Evolutionary conservation across 2,113 vertebrate genomes (phyloP).

Genomic region (Scartelaos histophorus): DNA sequence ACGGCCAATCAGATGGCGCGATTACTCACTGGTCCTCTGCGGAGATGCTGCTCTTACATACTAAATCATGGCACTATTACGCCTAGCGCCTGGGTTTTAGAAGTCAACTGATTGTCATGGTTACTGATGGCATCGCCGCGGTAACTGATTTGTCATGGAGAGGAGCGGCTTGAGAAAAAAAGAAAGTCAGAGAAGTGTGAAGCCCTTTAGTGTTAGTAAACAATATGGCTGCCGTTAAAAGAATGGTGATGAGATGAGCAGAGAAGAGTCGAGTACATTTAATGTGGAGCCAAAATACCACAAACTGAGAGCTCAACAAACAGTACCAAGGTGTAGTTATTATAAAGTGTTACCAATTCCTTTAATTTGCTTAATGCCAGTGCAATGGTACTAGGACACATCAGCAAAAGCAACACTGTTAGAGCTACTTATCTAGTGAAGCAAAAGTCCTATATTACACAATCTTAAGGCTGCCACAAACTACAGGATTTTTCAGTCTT

Average conservation of each 20-base stretch:
- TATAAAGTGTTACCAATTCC: neutral
- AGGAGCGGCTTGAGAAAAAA: slow-evolving; percentile 17
- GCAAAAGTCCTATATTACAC: too few species aligned
- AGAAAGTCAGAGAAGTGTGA: slow-evolving; percentile 13
- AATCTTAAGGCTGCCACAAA: too few species aligned
- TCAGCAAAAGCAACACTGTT: neutral
- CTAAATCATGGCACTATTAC: slow-evolving; percentile 34
- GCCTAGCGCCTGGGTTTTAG: slow-evolving; percentile 47
- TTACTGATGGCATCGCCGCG: slow-evolving; percentile 47
- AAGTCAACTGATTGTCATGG: slow-evolving; percentile 53
- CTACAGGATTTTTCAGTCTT: too few species aligned
- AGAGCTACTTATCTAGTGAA: neutral
- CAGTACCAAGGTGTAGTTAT: neutral
- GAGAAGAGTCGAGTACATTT: neutral
- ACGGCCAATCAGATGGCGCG: slow-evolving; percentile 36
- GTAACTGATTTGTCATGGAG: slow-evolving; percentile 51
- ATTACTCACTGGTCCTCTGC: slow-evolving; percentile 24
- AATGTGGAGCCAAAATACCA: neutral
- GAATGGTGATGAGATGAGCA: neutral
- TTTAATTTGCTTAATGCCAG: neutral
- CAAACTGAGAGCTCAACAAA: neutral
- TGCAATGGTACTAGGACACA: neutral
- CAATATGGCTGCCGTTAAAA: neutral
- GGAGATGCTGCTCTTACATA: slow-evolving; percentile 33
- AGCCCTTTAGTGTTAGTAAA: neutral